Evolutionary conservation across 2,797 vertebrate species (phyloP).

Genomic region (Eulemur coronatus): DNA sequence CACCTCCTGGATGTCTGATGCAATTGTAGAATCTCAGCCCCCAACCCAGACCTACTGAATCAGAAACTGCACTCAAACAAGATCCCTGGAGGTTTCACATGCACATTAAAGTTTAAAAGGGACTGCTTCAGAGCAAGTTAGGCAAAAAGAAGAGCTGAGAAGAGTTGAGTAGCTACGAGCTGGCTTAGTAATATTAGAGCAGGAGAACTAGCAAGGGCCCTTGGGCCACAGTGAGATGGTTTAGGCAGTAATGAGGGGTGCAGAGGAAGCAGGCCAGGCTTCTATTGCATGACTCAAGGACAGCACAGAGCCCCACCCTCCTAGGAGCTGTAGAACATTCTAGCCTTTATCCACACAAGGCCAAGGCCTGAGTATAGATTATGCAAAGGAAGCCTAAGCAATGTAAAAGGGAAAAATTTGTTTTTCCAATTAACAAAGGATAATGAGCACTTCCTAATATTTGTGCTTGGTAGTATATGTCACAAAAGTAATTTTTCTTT

Average conservation of each 20-base stretch:
- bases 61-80: not conserved
- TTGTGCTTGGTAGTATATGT: no score
- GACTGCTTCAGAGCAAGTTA: not conserved
- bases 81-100: not conserved
- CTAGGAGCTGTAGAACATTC: not conserved
- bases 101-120: not conserved
- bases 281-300: not conserved
- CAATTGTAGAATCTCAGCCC: not conserved
- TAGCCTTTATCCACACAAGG: not conserved
- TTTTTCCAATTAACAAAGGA: not conserved
- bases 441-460: not conserved
- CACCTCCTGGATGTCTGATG: not conserved
- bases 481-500: not conserved
- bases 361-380: not conserved
- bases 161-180: not conserved
- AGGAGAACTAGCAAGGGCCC: not conserved
- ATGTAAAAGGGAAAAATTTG: not conserved
- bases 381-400: not conserved
- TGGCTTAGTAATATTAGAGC: not conserved
- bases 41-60: not conserved
- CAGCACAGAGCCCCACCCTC: not conserved
- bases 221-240: no score
- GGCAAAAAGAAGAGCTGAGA: not conserved
- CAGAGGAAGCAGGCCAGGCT: not conserved
- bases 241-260: no score